Evolutionary conservation across 35 echinoderm and acorn worm species (phyloP).

Genomic region (Diadema setosum): DNA sequence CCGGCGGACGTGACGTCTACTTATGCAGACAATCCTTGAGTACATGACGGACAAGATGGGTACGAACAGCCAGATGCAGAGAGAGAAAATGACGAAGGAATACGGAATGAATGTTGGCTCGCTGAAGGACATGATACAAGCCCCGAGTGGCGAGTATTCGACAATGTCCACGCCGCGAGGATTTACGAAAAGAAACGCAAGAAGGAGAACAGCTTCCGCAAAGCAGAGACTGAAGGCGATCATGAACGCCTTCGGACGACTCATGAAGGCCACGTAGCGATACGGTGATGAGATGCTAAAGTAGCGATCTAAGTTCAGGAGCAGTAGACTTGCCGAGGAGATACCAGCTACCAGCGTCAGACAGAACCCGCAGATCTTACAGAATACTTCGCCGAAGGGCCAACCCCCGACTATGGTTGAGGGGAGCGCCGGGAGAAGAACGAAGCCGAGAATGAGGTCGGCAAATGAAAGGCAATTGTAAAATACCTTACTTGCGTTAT

Average conservation of each 20-base stretch:
- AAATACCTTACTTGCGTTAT: background rate
- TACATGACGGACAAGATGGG: background rate
- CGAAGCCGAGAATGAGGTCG: background rate
- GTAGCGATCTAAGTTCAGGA: background rate
- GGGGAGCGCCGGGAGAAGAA: background rate
- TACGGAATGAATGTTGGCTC: background rate
- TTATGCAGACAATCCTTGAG: background rate
- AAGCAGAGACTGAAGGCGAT: background rate
- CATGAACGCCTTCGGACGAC: background rate
- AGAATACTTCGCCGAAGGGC: background rate
- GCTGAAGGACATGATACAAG: background rate
- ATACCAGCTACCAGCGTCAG: background rate
- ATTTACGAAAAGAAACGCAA: background rate
- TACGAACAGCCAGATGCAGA: background rate
- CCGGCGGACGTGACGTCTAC: background rate
- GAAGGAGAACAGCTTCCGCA: background rate
- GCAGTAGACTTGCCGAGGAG: background rate
- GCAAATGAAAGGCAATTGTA: conserved; percentile 3
- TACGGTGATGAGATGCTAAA: background rate
- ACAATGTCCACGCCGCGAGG: background rate
- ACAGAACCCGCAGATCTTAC: background rate
- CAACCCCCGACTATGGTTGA: background rate
- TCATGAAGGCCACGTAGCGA: background rate
- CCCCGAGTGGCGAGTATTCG: background rate
- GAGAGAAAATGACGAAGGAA: background rate